These are phyloP conservation scores for Ceratitis capitata DNA, from an alignment of 1,140 invertebrate species.

Conservation along the genomic window DNA sequence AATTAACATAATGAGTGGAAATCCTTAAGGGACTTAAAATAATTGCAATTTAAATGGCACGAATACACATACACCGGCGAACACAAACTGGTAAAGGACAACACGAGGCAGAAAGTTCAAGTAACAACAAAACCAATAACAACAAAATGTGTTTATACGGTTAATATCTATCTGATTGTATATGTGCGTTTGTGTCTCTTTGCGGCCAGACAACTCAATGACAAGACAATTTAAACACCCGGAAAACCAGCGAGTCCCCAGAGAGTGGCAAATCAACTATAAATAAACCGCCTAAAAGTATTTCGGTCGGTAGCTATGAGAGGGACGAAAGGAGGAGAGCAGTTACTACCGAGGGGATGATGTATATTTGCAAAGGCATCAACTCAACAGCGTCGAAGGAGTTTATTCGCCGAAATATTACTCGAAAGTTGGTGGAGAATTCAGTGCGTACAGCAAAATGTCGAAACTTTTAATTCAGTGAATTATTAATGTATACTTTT, in stretches of 20 bases:
- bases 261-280: conserved; percentile 34
- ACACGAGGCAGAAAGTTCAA: background rate
- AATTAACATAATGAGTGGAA: conserved; percentile 47
- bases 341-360: background rate
- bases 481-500: background rate
- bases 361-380: too few species aligned
- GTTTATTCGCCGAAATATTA: background rate
- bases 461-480: conserved; percentile 25
- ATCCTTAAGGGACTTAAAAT: conserved; percentile 47
- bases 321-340: background rate
- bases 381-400: too few species aligned
- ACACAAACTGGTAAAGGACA: too few species aligned
- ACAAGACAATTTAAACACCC: conserved; percentile 41
- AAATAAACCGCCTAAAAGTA: conserved; percentile 26
- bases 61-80: background rate
- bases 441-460: background rate
- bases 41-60: conserved; percentile 44
- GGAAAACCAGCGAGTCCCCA: background rate
- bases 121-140: background rate
- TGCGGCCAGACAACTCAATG: conserved; percentile 38
- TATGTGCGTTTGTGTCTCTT: background rate
- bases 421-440: background rate
- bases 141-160: background rate
- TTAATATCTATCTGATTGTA: background rate
- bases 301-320: too few species aligned